phyloP scores from a whole-genome alignment of 1,140 invertebrate species.

The Dendroctonus ponderosae region DNA sequence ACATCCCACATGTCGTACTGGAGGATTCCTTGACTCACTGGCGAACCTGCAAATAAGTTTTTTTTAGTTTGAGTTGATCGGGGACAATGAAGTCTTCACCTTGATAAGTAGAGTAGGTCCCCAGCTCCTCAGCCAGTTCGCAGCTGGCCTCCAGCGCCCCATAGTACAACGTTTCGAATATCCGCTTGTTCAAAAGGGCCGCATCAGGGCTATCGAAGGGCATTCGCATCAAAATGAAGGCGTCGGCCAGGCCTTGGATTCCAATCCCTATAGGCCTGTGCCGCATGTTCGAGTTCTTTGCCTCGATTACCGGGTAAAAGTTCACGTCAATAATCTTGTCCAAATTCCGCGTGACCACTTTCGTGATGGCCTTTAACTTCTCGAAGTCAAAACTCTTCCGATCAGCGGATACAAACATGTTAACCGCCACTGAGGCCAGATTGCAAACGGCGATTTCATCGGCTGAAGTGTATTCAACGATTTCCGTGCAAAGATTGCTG shows the following conservation, averaged over 20 bases:
- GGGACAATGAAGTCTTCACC: slow-evolving; percentile 2
- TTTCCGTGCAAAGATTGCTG: slow-evolving; percentile 97
- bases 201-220: slow-evolving; percentile 90
- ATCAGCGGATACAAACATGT: slow-evolving; percentile 85
- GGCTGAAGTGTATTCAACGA: slow-evolving; percentile 87
- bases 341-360: slow-evolving; percentile 83
- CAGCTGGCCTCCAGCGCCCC: slow-evolving; percentile 95
- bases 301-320: slow-evolving; percentile 92
- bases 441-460: slow-evolving; percentile 99
- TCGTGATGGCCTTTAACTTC: slow-evolving; percentile 81
- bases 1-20: slow-evolving; percentile 99
- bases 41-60: slow-evolving; percentile 62
- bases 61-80: background rate
- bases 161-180: slow-evolving; percentile 98
- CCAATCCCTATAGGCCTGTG: slow-evolving; percentile 97
- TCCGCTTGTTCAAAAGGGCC: slow-evolving; percentile 85
- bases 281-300: slow-evolving; percentile 81
- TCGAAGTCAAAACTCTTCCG: slow-evolving; percentile 83
- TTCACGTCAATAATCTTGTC: slow-evolving; percentile 99
- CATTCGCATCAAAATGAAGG: slow-evolving; percentile 91
- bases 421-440: slow-evolving; percentile 96
- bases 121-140: slow-evolving; percentile 85
- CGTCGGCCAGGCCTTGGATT: slow-evolving; percentile 81
- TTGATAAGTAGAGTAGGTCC: slow-evolving; percentile 87
- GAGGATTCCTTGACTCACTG: slow-evolving; percentile 92